Evolutionary conservation across 2,888 invertebrate genomes (phyloP).

Genomic region (Gymnocheta viridis): DNA sequence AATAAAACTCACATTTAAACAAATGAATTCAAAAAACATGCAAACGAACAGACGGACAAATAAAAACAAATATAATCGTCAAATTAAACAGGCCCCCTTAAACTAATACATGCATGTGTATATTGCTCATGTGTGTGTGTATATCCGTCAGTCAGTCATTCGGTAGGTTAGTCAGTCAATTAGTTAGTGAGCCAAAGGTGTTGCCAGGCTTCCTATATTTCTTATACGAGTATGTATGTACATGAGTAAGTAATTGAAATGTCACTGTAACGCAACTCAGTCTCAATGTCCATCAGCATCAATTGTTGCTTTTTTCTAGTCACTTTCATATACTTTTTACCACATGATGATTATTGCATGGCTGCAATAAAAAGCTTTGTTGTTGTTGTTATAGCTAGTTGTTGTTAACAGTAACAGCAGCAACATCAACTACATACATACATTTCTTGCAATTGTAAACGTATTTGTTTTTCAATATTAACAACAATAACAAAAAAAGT

Average conservation of each 20-base stretch:
- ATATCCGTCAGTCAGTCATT: background rate
- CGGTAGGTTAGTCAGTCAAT: slow-evolving; percentile 35
- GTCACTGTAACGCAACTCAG: slow-evolving; percentile 48
- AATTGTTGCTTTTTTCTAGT: slow-evolving; percentile 21
- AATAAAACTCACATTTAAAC: slow-evolving; percentile 55
- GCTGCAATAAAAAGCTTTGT: slow-evolving; percentile 10
- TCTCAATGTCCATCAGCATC: slow-evolving; percentile 65
- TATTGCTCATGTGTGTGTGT: background rate
- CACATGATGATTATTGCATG: slow-evolving; percentile 50
- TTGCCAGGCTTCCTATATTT: slow-evolving; percentile 14
- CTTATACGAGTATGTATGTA: no score
- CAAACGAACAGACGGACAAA: background rate
- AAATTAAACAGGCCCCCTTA: slow-evolving; percentile 23
- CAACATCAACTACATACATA: slow-evolving; percentile 34
- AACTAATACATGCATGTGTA: background rate
- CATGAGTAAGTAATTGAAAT: slow-evolving; percentile 67
- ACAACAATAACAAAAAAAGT: no score
- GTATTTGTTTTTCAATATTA: slow-evolving; percentile 4
- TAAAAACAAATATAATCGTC: background rate
- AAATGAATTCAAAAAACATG: slow-evolving; percentile 53
- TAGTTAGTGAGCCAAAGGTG: slow-evolving; percentile 42
- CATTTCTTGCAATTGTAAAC: slow-evolving; percentile 39
- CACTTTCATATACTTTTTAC: slow-evolving; percentile 1
- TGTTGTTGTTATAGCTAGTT: slow-evolving; percentile 9
- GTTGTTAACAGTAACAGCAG: slow-evolving; percentile 27